Conservation (phyloP, 2,113 vertebrate species). For the Cryptomyrus ogoouensis region DNA sequence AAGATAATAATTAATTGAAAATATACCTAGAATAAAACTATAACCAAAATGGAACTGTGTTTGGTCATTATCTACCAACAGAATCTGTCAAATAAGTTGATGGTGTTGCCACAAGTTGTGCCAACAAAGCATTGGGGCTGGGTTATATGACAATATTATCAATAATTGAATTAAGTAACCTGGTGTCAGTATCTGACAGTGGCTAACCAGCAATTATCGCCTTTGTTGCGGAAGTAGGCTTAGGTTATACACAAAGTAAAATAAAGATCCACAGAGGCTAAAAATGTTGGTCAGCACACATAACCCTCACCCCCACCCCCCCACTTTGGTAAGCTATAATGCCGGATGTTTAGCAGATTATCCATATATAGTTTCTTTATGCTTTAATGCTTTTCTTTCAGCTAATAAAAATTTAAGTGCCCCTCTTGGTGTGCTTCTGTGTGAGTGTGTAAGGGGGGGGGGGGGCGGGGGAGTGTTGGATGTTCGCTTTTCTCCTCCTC, state of each 20-base stretch:
- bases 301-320: too few species aligned
- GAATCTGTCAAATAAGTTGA: not conserved
- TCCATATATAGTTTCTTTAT: too few species aligned
- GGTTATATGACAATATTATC: not conserved
- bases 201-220: not conserved
- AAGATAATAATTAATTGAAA: not conserved
- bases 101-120: not conserved
- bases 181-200: not conserved
- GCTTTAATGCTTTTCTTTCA: too few species aligned
- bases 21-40: not conserved
- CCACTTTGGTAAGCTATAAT: too few species aligned
- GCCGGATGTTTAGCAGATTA: too few species aligned
- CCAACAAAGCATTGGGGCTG: not conserved
- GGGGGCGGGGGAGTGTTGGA: too few species aligned
- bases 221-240: not conserved
- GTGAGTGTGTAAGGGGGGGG: too few species aligned
- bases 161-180: not conserved
- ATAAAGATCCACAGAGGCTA: not conserved
- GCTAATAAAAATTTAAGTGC: too few species aligned
- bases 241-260: not conserved
- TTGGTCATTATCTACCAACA: not conserved
- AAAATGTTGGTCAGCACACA: not conserved
- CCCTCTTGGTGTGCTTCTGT: too few species aligned
- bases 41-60: not conserved
- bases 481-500: too few species aligned